phyloP scores from a whole-genome alignment of 2,113 vertebrate genomes.

The Tachycineta bicolor region DNA sequence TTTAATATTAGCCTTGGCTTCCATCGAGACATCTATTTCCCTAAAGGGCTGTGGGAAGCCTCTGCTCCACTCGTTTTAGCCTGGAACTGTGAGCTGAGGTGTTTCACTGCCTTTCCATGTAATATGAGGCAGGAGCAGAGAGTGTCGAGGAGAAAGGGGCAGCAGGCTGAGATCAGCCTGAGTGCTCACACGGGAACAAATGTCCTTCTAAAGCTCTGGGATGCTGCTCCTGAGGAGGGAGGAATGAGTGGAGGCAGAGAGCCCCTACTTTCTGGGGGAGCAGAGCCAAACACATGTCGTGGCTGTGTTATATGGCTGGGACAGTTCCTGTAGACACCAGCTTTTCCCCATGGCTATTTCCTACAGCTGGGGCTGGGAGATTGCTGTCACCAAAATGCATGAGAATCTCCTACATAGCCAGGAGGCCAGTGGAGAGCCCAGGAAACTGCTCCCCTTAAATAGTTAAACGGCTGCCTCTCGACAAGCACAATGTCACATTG shows the following conservation, averaged over 20 bases:
- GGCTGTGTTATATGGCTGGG: background rate
- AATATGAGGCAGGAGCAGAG: background rate
- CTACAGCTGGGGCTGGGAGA: background rate
- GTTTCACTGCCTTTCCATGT: fast-evolving
- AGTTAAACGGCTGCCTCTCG: slow-evolving; percentile 80
- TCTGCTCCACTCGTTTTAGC: background rate
- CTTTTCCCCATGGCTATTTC: slow-evolving; percentile 1
- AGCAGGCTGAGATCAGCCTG: background rate
- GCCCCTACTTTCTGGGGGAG: background rate
- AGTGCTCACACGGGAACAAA: background rate
- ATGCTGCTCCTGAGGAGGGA: background rate
- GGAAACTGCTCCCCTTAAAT: slow-evolving; percentile 78
- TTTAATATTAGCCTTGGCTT: slow-evolving; percentile 16
- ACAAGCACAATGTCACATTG: slow-evolving; percentile 86
- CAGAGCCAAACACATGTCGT: background rate
- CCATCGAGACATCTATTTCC: background rate
- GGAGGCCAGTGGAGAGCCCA: slow-evolving; percentile 72
- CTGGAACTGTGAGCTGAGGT: background rate
- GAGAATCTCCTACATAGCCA: slow-evolving; percentile 70
- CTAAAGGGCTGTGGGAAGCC: background rate
- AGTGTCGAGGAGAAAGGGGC: fast-evolving
- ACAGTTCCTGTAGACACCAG: background rate
- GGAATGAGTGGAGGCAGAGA: background rate
- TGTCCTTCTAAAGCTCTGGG: background rate
- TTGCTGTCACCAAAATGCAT: background rate